Base-by-base conservation (phyloP, 2,888 invertebrate genomes). In the Barypeithes pellucidus region DNA sequence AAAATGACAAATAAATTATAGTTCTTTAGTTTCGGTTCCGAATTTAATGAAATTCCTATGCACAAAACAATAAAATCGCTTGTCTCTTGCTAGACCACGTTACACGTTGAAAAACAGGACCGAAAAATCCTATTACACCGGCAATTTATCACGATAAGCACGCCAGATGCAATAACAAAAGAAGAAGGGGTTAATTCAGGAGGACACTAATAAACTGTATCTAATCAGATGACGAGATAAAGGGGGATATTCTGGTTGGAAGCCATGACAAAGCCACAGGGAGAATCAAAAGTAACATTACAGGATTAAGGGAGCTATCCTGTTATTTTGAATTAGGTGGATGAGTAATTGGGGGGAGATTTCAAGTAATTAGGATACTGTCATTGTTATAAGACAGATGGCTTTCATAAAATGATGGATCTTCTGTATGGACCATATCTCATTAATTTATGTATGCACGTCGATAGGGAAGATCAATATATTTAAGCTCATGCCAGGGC, bases 331-430 rank as follows among this genome's bases (percentile, higher is more conserved):
- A 52, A 24, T 67, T 60, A 61, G 61, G 72, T 41, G 45, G 66
- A 63, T 75, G 77, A 77, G 78, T 79, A 79, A 80, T 80, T 79
- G 79, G 77, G 73, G 76, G 73, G 77, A 77, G 74, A 77, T 77
- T 77, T 74, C 72, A 68, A 63, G 74, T 75, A 77, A 77, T 77
- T 77, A 77, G 75, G 72, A 61, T 41, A 67, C 72, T 73, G 72
- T 63, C 72, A 73, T 73, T 73, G 72, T 73, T 73, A 47, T 63
- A 62, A 73, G 72, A 73, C 72, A 67, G 72, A 73, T 67, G 72
- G 72, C 62, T 73, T 62, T 43, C 67, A 16, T 33, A 67, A 67
- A 68, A 67, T 73, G 67, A 73, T 73, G 67, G 52, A 72, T 72
- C 33, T 47, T 22, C 36, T 29, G 39, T 50, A 52, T 36, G 43